Percentiles rank a stretch among this genome's conserved stretches.
Conservation (phyloP, 2,797 vertebrate species). For the Lepidocolaptes lacrymiger region DNA sequence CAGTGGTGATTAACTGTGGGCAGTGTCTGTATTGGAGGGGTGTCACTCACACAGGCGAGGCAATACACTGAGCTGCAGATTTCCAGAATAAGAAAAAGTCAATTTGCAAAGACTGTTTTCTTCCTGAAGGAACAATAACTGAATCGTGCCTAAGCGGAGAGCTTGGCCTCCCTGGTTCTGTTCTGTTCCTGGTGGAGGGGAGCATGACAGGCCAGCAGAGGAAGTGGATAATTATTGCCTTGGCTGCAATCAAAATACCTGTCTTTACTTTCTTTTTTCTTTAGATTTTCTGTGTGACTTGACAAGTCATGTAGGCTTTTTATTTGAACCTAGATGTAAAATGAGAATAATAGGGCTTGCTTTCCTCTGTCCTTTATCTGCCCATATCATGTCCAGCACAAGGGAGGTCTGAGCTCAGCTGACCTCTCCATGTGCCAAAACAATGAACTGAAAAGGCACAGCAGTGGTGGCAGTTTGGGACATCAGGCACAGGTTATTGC, state of each 20-base stretch:
- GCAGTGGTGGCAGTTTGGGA: neutral
- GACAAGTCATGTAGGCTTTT: neutral
- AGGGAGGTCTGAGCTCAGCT: neutral
- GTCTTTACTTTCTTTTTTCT: neutral
- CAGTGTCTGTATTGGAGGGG: neutral
- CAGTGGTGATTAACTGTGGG: neutral
- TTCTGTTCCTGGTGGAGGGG: neutral
- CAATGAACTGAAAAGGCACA: neutral
- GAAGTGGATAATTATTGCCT: neutral
- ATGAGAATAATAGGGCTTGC: neutral
- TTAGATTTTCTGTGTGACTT: neutral
- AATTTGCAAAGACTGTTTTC: neutral
- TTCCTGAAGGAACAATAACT: neutral
- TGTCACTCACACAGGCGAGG: neutral
- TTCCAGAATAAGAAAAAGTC: neutral
- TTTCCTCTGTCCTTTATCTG: neutral
- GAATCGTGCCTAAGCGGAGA: neutral
- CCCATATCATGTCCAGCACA: accelerated
- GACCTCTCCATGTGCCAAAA: neutral
- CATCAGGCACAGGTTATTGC: neutral
- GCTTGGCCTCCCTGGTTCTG: neutral
- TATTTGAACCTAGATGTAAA: neutral
- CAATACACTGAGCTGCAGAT: neutral
- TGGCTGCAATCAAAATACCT: neutral
- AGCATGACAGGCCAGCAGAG: neutral